Conservation (phyloP, 2,888 invertebrate species). For the Xestia c-nigrum region DNA sequence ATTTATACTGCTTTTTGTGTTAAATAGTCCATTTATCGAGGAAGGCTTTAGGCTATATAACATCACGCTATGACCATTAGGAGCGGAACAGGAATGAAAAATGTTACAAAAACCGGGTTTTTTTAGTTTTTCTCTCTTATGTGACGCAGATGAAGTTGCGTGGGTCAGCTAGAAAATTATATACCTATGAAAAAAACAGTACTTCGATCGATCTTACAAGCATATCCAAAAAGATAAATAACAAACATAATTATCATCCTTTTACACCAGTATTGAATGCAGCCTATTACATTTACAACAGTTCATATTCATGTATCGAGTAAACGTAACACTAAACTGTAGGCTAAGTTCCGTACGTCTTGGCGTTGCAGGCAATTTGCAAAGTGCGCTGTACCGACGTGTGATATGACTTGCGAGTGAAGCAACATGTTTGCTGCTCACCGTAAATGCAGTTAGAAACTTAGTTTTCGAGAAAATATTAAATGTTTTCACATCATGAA, state of each 20-base stretch:
- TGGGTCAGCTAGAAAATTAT: no score
- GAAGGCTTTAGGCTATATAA: no score
- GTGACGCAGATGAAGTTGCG: no score
- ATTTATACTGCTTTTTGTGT: no score
- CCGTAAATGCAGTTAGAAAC: conserved; percentile 16
- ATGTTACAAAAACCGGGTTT: no score
- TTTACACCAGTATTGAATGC: background rate
- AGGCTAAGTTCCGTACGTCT: conserved; percentile 27
- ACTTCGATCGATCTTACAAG: no score
- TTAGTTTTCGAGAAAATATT: conserved; percentile 6
- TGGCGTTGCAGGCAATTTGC: conserved; percentile 51
- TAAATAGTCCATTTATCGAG: no score
- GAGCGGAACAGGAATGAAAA: no score
- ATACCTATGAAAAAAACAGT: no score
- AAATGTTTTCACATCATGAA: no score
- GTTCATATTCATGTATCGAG: background rate
- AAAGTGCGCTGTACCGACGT: conserved; percentile 31
- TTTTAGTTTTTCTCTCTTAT: no score
- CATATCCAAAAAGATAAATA: background rate
- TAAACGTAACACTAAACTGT: conserved; percentile 2
- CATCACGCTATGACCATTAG: no score
- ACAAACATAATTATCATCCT: background rate
- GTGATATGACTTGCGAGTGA: conserved; percentile 47
- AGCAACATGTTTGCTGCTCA: conserved; percentile 25
- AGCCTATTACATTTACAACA: background rate